These are phyloP conservation scores for Alloplasta piceator DNA, from an alignment of 2,888 invertebrate species.

Conservation along the genomic window DNA sequence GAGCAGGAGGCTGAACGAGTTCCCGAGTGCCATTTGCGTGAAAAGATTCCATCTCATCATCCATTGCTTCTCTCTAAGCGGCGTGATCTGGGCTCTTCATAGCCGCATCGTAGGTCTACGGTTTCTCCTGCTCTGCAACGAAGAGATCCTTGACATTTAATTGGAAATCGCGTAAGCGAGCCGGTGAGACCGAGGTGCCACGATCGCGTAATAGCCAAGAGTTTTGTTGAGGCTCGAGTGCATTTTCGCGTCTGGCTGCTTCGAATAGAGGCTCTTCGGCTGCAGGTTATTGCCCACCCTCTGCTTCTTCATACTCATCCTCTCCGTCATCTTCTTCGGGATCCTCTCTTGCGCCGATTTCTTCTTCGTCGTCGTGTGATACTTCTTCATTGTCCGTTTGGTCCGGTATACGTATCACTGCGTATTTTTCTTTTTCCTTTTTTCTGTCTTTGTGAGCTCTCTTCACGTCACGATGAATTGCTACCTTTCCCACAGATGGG, in stretches of 20 bases:
- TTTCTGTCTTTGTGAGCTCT: background rate
- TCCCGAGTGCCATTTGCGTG: slow-evolving; percentile 44
- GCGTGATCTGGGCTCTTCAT: background rate
- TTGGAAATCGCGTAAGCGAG: background rate
- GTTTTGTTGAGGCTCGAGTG: background rate
- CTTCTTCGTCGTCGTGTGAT: too few relatives aligned
- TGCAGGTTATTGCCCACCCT: too few relatives aligned
- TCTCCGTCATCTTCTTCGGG: background rate
- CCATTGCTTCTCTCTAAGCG: slow-evolving; percentile 51
- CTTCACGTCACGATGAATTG: slow-evolving; percentile 41
- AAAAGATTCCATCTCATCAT: slow-evolving; percentile 46
- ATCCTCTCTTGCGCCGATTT: background rate
- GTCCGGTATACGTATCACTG: background rate
- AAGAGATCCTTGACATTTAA: background rate
- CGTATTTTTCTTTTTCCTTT: slow-evolving; percentile 1
- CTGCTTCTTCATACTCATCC: too few relatives aligned
- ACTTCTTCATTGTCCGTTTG: too few relatives aligned
- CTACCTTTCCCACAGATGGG: slow-evolving; percentile 15
- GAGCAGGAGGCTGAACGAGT: slow-evolving; percentile 20
- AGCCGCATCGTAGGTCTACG: slow-evolving; percentile 33
- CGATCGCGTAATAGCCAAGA: slow-evolving; percentile 28
- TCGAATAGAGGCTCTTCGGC: background rate
- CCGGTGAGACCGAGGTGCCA: background rate
- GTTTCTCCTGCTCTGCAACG: slow-evolving; percentile 38
- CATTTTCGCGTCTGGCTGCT: background rate